Conservation (phyloP, 1,140 invertebrate species). For the Drosophila dunni region DNA sequence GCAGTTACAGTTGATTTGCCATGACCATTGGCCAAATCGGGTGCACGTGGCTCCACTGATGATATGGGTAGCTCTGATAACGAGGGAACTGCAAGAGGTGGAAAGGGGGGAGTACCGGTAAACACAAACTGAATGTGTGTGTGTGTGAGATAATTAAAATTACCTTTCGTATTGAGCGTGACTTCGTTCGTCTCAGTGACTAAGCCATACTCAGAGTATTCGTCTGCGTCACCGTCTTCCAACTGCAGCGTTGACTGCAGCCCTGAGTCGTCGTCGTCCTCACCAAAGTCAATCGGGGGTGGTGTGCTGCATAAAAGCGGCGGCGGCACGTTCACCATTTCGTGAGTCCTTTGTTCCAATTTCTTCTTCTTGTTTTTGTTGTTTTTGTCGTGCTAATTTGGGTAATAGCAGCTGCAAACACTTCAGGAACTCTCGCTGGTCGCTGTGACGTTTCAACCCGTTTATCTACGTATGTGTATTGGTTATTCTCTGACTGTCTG, state of each 20-base stretch:
- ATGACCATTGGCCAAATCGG: slow-evolving; percentile 39
- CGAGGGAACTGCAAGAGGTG: slow-evolving; percentile 15
- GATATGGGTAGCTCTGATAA: slow-evolving; percentile 35
- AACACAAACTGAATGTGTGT: not conserved
- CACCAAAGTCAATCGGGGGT: slow-evolving; percentile 87
- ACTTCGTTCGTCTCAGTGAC: slow-evolving; percentile 58
- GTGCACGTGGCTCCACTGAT: slow-evolving; percentile 12
- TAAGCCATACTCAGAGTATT: slow-evolving; percentile 66
- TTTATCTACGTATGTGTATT: slow-evolving; percentile 50
- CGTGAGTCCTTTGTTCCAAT: slow-evolving; percentile 52
- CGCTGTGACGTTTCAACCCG: slow-evolving; percentile 62
- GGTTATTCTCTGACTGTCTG: slow-evolving; percentile 10
- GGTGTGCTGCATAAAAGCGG: slow-evolving; percentile 88
- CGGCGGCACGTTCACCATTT: slow-evolving; percentile 86
- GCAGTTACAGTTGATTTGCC: slow-evolving; percentile 29
- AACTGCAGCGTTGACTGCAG: slow-evolving; percentile 85
- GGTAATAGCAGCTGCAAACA: slow-evolving; percentile 56
- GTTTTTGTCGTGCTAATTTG: slow-evolving; percentile 48
- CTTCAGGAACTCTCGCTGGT: slow-evolving; percentile 52
- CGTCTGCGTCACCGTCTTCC: slow-evolving; percentile 64
- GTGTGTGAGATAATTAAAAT: slow-evolving; percentile 13
- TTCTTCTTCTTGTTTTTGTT: slow-evolving; percentile 10
- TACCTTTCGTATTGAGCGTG: slow-evolving; percentile 63
- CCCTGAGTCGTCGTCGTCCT: slow-evolving; percentile 88
- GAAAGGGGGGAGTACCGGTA: not conserved